Evolutionary conservation across 2,797 vertebrate species (phyloP).

Genomic region (Acrocephalus scirpaceus): DNA sequence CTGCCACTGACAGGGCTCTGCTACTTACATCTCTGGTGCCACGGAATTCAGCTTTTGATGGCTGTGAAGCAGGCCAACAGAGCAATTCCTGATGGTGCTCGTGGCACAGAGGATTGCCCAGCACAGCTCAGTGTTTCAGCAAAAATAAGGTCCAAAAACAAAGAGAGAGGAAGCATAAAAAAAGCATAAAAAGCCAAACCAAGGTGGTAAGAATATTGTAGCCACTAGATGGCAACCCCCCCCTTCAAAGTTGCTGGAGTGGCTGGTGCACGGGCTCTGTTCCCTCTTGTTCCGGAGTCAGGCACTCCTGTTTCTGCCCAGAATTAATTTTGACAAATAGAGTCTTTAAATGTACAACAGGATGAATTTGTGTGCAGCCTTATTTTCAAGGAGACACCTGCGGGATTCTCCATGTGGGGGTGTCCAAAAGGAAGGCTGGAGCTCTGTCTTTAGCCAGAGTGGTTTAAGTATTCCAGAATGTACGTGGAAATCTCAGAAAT

Average conservation of each 20-base stretch:
- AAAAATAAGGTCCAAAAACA: not conserved
- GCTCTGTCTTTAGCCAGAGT: not conserved
- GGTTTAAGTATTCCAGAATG: not conserved
- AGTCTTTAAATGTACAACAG: not conserved
- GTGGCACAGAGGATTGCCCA: not conserved
- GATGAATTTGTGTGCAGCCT: not conserved
- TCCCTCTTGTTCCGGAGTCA: not conserved
- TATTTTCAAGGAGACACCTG: not conserved
- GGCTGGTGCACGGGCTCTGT: not conserved
- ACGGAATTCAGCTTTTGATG: not conserved
- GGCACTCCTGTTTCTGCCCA: not conserved
- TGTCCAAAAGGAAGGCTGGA: not conserved
- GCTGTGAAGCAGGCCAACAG: not conserved
- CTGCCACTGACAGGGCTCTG: not conserved
- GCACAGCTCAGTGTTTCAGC: not conserved
- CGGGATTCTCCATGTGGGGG: not conserved
- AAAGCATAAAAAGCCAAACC: not conserved
- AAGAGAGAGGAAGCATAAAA: not conserved
- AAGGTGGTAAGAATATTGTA: rapidly evolving
- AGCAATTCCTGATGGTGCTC: not conserved
- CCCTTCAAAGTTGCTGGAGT: not conserved
- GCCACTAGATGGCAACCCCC: constrained; percentile 63
- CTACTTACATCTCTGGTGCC: not conserved
- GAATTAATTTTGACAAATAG: not conserved
- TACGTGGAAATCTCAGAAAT: not conserved